Percentiles rank a stretch among this genome's conserved stretches.
Conservation (phyloP, 1,140 invertebrate species). For the Watersipora subatra region DNA sequence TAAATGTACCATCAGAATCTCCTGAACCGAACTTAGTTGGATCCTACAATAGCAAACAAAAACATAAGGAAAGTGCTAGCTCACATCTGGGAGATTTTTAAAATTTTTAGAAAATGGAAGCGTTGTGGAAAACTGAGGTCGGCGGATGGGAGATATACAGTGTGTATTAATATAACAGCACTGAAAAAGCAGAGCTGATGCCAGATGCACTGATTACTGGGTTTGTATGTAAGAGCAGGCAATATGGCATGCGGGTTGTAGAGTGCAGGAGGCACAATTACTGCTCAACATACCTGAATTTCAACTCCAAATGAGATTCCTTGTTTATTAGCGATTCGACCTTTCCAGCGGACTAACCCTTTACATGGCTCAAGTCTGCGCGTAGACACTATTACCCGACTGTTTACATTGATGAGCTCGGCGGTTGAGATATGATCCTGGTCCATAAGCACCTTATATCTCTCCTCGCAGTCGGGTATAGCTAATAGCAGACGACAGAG, state of each 20-base stretch:
- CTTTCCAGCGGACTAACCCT: background rate
- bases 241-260: no score
- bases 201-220: no score
- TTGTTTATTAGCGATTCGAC: background rate
- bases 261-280: no score
- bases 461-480: background rate
- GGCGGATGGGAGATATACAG: no score
- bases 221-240: no score
- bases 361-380: background rate
- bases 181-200: no score
- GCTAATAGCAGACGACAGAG: background rate
- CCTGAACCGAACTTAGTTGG: background rate
- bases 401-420: background rate
- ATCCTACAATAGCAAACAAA: background rate
- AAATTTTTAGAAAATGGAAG: no score
- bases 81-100: no score
- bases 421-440: background rate
- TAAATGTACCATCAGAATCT: background rate
- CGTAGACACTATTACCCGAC: background rate
- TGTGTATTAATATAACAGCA: no score
- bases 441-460: background rate
- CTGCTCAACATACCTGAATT: background rate
- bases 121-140: no score
- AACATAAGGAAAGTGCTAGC: no score
- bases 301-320: background rate